Conservation (phyloP, 2,113 vertebrate species). For the Microcebus murinus region DNA sequence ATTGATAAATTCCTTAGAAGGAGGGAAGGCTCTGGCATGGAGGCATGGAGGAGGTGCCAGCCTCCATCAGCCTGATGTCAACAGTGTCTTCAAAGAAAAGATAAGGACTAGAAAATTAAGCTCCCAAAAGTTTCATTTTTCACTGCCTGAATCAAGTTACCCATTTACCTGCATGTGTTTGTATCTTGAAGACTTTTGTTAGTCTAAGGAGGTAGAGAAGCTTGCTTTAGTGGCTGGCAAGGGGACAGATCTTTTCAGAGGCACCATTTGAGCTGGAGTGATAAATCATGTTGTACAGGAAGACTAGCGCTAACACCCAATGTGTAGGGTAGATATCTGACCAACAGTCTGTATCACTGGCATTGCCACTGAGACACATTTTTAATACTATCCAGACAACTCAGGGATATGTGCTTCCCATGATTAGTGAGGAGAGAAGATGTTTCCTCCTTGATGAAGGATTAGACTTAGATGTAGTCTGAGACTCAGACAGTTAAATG, state of each 20-base stretch:
- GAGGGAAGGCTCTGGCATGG: background rate
- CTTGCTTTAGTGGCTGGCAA: background rate
- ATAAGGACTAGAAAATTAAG: slow-evolving; percentile 49
- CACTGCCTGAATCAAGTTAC: background rate
- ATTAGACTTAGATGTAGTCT: background rate
- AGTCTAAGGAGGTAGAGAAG: slow-evolving; percentile 31
- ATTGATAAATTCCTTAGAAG: background rate
- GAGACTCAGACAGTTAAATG: background rate
- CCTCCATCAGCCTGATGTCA: background rate
- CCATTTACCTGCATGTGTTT: background rate
- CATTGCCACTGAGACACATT: background rate
- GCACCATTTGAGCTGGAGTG: background rate
- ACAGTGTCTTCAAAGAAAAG: slow-evolving; percentile 48
- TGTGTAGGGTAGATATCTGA: slow-evolving; percentile 29
- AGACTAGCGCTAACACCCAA: background rate
- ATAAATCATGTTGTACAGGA: background rate
- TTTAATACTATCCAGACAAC: background rate
- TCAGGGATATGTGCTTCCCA: slow-evolving; percentile 55
- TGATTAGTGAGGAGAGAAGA: slow-evolving; percentile 35
- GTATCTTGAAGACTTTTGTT: background rate
- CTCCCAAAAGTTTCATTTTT: slow-evolving; percentile 45
- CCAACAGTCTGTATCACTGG: background rate
- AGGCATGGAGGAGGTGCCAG: background rate
- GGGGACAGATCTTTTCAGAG: background rate
- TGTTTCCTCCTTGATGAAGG: slow-evolving; percentile 25